Percentiles rank a stretch among this genome's conserved stretches.
These are phyloP conservation scores for Elymnias hypermnestra DNA, from an alignment of 1,140 invertebrate genomes.

Conservation along the genomic window DNA sequence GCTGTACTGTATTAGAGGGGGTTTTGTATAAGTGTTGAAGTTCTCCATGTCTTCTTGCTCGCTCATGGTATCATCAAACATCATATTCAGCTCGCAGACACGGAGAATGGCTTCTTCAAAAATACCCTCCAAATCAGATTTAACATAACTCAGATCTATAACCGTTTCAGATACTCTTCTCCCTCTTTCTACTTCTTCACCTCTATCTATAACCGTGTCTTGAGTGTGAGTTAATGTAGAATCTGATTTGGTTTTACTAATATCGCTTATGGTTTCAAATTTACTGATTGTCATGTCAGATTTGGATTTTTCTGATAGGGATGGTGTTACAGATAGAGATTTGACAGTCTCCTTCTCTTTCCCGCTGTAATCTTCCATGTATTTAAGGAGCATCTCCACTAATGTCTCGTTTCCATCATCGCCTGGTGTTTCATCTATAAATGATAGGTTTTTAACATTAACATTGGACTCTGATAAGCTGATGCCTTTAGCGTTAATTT, in stretches of 20 bases:
- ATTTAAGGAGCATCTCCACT: slow-evolving; percentile 69
- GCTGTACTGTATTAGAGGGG: slow-evolving; percentile 39
- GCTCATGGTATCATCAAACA: slow-evolving; percentile 55
- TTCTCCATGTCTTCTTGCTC: slow-evolving; percentile 64
- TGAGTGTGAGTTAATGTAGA: slow-evolving; percentile 61
- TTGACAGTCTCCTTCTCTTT: slow-evolving; percentile 48
- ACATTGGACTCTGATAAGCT: slow-evolving; percentile 60
- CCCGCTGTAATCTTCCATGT: slow-evolving; percentile 62
- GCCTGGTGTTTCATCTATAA: slow-evolving; percentile 68
- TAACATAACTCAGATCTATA: slow-evolving; percentile 54
- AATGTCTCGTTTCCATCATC: slow-evolving; percentile 58
- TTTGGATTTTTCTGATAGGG: slow-evolving; percentile 63
- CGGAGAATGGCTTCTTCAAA: slow-evolving; percentile 50
- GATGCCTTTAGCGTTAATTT: slow-evolving; percentile 48
- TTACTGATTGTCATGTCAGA: slow-evolving; percentile 72
- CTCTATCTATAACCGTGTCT: slow-evolving; percentile 64
- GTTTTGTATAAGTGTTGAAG: slow-evolving; percentile 59
- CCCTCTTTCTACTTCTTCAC: slow-evolving; percentile 37
- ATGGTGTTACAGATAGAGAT: slow-evolving; percentile 53
- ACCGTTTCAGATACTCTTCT: slow-evolving; percentile 61
- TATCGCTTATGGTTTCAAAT: slow-evolving; percentile 65
- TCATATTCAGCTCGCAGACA: slow-evolving; percentile 42
- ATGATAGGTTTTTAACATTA: slow-evolving; percentile 60
- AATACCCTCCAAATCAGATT: slow-evolving; percentile 61
- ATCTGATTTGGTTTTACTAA: slow-evolving; percentile 66